A percentile compares a stretch with the other conserved stretches of the same genome.
Conservation (phyloP, 2,888 invertebrate species). For the Euphydryas editha region DNA sequence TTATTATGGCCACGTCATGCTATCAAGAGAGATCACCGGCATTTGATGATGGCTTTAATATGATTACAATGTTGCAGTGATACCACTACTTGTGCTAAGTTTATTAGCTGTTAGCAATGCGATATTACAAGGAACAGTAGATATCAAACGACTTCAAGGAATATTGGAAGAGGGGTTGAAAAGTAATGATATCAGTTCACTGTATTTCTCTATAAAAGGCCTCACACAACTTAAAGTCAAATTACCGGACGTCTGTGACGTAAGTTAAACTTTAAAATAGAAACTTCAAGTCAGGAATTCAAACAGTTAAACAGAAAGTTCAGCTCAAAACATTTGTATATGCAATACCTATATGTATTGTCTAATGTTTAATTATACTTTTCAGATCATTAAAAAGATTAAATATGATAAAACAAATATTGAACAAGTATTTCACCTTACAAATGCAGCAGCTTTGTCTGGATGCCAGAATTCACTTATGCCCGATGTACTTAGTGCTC, state of each 20-base stretch:
- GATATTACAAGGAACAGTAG: slow-evolving; percentile 71
- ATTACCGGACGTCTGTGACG: slow-evolving; percentile 85
- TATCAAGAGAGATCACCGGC: slow-evolving; percentile 7
- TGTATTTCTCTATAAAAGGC: slow-evolving; percentile 90
- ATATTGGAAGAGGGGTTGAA: slow-evolving; percentile 76
- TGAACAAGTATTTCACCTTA: slow-evolving; percentile 86
- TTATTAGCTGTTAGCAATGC: slow-evolving; percentile 53
- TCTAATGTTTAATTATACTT: slow-evolving; percentile 4
- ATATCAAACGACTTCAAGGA: slow-evolving; percentile 66
- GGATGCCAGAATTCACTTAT: slow-evolving; percentile 79
- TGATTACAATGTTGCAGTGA: slow-evolving; percentile 52
- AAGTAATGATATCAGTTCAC: slow-evolving; percentile 85
- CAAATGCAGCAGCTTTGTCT: slow-evolving; percentile 85
- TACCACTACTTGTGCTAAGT: slow-evolving; percentile 58
- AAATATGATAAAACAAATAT: slow-evolving; percentile 70
- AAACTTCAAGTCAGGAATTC: not conserved
- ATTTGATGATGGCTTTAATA: slow-evolving; percentile 11
- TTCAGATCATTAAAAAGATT: slow-evolving; percentile 61
- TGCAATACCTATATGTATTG: not conserved
- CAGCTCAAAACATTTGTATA: too few relatives aligned
- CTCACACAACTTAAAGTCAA: slow-evolving; percentile 86
- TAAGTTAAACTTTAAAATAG: slow-evolving; percentile 55
- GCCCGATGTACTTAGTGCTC: slow-evolving; percentile 74
- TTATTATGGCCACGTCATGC: slow-evolving; percentile 37
- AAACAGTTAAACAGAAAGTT: not conserved